Evolutionary conservation across 2,797 vertebrate species (phyloP).

Genomic region (Coluber constrictor): DNA sequence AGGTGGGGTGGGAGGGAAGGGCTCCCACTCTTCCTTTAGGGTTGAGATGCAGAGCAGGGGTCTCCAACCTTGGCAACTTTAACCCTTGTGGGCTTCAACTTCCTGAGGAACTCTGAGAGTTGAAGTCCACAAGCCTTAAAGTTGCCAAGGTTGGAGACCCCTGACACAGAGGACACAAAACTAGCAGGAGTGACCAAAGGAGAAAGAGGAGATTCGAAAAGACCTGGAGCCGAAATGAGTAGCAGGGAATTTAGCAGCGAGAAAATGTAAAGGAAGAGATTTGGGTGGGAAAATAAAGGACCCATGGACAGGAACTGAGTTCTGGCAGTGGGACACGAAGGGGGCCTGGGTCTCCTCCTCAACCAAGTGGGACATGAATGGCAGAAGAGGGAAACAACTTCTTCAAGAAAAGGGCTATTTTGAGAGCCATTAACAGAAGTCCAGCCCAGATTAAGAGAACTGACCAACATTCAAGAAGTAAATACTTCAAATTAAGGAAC

Average conservation of each 20-base stretch:
- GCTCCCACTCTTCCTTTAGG: neutral
- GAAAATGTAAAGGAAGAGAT: neutral
- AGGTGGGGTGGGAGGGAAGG: neutral
- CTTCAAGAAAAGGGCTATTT: neutral
- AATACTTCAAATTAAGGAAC: neutral
- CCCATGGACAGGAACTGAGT: neutral
- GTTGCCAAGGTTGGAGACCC: neutral
- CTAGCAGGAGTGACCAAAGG: neutral
- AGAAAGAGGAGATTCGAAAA: neutral
- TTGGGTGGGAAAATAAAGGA: neutral
- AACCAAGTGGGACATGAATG: neutral
- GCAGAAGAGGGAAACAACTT: neutral
- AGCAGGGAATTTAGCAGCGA: neutral
- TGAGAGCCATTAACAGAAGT: neutral
- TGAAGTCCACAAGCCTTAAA: neutral
- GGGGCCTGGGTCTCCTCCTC: neutral
- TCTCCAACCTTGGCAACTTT: neutral
- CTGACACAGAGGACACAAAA: neutral
- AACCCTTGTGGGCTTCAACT: neutral
- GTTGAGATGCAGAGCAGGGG: neutral
- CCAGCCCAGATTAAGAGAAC: neutral
- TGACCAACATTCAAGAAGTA: neutral
- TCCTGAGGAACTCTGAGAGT: neutral
- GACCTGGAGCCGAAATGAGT: neutral
- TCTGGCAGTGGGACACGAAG: neutral